Conservation (phyloP, 2,113 vertebrate genomes). For the Rutilus rutilus region DNA sequence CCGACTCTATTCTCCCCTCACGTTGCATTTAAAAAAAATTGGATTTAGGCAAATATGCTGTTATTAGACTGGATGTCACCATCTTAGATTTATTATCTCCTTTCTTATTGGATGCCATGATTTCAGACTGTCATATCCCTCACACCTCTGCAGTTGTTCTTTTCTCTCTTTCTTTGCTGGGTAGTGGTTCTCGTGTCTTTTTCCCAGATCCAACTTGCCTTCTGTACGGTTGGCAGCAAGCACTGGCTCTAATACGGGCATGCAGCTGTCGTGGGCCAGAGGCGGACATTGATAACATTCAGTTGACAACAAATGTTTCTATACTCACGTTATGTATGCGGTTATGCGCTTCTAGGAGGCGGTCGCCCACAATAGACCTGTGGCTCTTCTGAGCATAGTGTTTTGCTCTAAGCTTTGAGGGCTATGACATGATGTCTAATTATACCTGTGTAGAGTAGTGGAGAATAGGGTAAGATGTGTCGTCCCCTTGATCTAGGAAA, state of each 20-base stretch:
- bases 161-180: constrained; percentile 43
- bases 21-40: neutral
- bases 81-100: neutral
- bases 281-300: constrained; percentile 53
- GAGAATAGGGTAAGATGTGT: neutral
- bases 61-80: neutral
- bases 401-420: constrained; percentile 49
- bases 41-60: neutral
- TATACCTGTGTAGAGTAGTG: neutral
- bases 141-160: constrained; percentile 45
- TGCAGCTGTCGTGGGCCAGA: constrained; percentile 68
- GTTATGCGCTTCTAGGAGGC: constrained; percentile 41
- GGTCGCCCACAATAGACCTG: constrained; percentile 7
- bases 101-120: neutral
- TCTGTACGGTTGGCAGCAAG: constrained; percentile 43
- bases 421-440: constrained; percentile 40
- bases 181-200: constrained; percentile 8
- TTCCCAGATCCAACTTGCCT: constrained; percentile 51
- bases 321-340: constrained; percentile 13
- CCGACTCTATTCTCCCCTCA: neutral
- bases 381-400: constrained; percentile 14
- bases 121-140: constrained; percentile 25
- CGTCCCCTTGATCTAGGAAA: neutral
- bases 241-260: constrained; percentile 57
- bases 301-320: constrained; percentile 51